A percentile compares a stretch with the other conserved stretches of the same genome.
phyloP scores from a whole-genome alignment of 2,797 vertebrate genomes.

The Heteromormyrus szaboi region DNA sequence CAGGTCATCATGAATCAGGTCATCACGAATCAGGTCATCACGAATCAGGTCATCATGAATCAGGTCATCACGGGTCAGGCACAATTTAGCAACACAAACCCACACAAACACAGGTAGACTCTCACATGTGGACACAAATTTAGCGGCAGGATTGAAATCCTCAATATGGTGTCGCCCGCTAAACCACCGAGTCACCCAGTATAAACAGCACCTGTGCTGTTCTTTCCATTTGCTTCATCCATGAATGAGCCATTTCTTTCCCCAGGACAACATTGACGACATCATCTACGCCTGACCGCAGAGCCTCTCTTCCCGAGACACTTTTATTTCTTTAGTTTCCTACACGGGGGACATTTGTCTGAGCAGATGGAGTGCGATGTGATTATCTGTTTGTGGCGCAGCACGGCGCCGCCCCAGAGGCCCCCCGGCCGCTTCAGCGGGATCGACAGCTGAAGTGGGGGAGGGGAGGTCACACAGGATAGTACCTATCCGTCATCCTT shows the following conservation, averaged over 20 bases:
- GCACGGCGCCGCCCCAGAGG: neutral
- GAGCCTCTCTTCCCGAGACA: neutral
- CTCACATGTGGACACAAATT: neutral
- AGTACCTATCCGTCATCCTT: neutral
- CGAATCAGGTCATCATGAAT: neutral
- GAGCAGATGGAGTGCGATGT: constrained; percentile 22
- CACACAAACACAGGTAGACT: neutral
- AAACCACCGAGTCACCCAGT: neutral
- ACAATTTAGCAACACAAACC: neutral
- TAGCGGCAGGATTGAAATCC: neutral
- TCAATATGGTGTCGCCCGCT: neutral
- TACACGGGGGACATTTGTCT: constrained; percentile 13
- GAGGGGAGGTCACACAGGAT: neutral
- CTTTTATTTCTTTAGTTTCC: neutral
- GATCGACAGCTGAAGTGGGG: neutral
- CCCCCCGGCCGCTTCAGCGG: neutral
- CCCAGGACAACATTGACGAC: neutral
- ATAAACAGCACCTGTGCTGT: neutral
- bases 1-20: neutral
- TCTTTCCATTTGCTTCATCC: neutral
- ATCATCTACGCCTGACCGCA: neutral
- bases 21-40: neutral
- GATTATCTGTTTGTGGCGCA: constrained; percentile 15
- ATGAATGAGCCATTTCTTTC: neutral
- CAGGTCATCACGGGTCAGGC: neutral